Conservation (phyloP, 2,888 invertebrate genomes). For the Timandra comae region DNA sequence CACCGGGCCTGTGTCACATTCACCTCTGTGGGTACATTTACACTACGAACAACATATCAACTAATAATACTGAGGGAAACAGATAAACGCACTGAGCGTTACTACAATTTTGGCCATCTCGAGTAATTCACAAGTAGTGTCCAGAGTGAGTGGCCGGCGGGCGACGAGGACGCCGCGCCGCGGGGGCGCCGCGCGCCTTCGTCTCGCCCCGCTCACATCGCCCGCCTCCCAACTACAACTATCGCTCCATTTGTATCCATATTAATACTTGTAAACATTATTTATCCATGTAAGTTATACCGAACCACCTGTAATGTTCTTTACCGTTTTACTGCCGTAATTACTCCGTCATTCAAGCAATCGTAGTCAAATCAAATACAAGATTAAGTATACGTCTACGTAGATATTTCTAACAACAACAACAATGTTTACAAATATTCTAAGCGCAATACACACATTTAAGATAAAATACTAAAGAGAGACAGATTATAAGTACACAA, state of each 20-base stretch:
- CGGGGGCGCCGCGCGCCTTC: slow-evolving; percentile 9
- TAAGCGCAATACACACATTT: slow-evolving; percentile 7
- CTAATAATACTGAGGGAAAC: slow-evolving; percentile 71
- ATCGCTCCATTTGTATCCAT: slow-evolving; percentile 17
- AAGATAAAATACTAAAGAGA: slow-evolving; percentile 9
- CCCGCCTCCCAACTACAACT: neutral
- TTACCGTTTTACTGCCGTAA: too few relatives aligned
- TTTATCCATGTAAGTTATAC: neutral
- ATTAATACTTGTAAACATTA: slow-evolving; percentile 14
- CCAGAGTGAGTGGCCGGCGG: slow-evolving; percentile 22
- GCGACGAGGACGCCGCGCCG: slow-evolving; percentile 2
- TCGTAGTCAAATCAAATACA: too few relatives aligned
- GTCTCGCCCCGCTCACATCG: neutral
- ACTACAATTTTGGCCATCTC: slow-evolving; percentile 68
- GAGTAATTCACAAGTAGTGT: slow-evolving; percentile 50
- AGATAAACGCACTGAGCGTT: slow-evolving; percentile 59
- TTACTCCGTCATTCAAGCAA: too few relatives aligned
- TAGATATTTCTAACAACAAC: slow-evolving; percentile 5
- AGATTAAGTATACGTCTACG: too few relatives aligned
- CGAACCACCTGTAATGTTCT: neutral
- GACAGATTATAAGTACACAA: slow-evolving; percentile 3
- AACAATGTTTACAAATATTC: slow-evolving; percentile 14
- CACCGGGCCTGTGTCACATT: slow-evolving; percentile 56
- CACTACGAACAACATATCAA: slow-evolving; percentile 43
- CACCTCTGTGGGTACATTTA: slow-evolving; percentile 36